A percentile compares a stretch with the other conserved stretches of the same genome.
Evolutionary conservation across 2,113 vertebrate species (phyloP).

Genomic region (Choloepus hoffmanni): DNA sequence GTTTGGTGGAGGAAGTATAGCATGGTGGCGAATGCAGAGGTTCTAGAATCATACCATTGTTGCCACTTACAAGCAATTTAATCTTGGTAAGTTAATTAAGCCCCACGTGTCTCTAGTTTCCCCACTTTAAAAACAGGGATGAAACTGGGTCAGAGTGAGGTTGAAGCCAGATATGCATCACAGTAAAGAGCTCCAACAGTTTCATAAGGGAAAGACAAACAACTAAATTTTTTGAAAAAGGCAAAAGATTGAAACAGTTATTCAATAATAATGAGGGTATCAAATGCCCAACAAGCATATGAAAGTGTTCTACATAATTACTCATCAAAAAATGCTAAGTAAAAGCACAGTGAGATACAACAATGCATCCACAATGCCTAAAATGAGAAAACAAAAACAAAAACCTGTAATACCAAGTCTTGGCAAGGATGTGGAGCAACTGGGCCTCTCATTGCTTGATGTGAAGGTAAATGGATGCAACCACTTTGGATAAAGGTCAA

Average conservation of each 20-base stretch:
- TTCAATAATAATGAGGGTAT: background rate
- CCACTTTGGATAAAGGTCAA: background rate
- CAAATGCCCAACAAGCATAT: background rate
- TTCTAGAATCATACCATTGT: background rate
- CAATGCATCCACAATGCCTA: background rate
- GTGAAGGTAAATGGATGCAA: background rate
- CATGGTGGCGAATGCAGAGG: background rate
- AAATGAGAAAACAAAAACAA: background rate
- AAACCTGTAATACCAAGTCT: background rate
- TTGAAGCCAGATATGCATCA: background rate
- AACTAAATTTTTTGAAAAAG: background rate
- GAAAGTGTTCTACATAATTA: background rate
- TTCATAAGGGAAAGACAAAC: background rate
- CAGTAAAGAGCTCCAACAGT: background rate
- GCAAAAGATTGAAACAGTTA: background rate
- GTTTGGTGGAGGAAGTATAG: background rate
- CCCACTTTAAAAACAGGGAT: background rate
- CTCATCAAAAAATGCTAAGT: conserved; percentile 14
- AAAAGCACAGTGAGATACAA: background rate
- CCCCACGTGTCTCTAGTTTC: background rate
- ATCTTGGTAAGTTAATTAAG: background rate
- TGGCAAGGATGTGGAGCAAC: background rate
- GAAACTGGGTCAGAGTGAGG: background rate
- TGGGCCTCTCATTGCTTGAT: background rate
- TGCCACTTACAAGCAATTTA: background rate